Evolutionary conservation across 2,113 vertebrate species (phyloP), one percentile per base, ranked within the genome.

Genomic region (Xyliphius kryptos): DNA sequence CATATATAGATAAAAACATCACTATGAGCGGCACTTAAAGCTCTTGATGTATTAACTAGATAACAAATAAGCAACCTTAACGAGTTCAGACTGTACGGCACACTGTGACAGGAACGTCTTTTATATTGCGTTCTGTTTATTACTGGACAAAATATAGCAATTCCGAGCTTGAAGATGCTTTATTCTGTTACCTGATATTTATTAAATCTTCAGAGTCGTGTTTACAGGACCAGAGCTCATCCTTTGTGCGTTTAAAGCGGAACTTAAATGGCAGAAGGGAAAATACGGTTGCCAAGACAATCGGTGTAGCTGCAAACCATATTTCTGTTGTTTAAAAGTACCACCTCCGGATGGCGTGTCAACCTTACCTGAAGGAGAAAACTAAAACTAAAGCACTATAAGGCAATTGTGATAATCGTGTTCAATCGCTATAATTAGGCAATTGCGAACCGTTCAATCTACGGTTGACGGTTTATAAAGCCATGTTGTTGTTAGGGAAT

Each of bases 281-380:
- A 52, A 53, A 47, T 41, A 56, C 17, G 53, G 67, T 54, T 74
- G 74, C 66, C 56, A 55, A 58, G 67, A 40, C 53, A 69, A 76
- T 63, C 44, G 48, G 9, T 10, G 49, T 32, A 20, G 62, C 56
- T 48, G 19, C 19, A n/a, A 13, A 55, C 61, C 61, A 66, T 68
- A 53, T 40, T 56, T 11, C 44, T 32, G 20, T 52, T 65, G 59
- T 61, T 53, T 67, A 12, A 22, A 12, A 21, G 57, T 57, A 83
- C 63, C 81, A 78, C 85, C 82, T 41, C 79, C 86, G 85, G 75
- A 67, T 81, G 84, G 85, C 60, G 56, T 69, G 81, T 82, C 78
- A 72, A 75, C 67, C 61, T 26, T 57, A 51, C 40, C 55, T 19
- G 15, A 37, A 52, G 20, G n/a, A 58, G 32, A 66, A 26, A 19